phyloP scores from a whole-genome alignment of 2,797 vertebrate species.

The Calcarius lapponicus region DNA sequence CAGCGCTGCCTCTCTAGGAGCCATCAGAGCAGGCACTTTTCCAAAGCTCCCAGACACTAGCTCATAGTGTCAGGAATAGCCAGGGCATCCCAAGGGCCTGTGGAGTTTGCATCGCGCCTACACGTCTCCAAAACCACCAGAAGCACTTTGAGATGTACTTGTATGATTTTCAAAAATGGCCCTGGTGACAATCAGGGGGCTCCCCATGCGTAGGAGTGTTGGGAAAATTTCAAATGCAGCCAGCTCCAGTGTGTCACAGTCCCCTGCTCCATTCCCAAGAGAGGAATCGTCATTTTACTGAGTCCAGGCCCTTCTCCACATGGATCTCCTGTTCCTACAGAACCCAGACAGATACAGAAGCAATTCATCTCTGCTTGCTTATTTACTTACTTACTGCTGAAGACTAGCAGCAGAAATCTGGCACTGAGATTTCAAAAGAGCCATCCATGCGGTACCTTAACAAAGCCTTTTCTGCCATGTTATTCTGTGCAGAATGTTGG shows the following conservation, averaged over 20 bases:
- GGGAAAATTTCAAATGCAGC: neutral
- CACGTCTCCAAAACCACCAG: neutral
- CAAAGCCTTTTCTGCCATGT: neutral
- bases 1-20: neutral
- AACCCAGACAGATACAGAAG: neutral
- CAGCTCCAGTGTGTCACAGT: neutral
- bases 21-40: too few species aligned
- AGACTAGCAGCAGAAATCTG: neutral
- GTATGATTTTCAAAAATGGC: neutral
- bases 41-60: neutral
- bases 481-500: neutral
- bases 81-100: too few species aligned
- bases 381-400: neutral
- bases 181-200: neutral
- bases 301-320: neutral
- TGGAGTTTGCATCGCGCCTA: neutral
- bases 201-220: neutral
- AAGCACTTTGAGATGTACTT: neutral
- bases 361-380: neutral
- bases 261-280: neutral
- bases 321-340: neutral
- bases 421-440: neutral
- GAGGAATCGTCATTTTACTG: neutral
- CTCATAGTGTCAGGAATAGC: too few species aligned
- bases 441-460: neutral